Conservation (phyloP, 2,797 vertebrate species). For the Octomys mimax region DNA sequence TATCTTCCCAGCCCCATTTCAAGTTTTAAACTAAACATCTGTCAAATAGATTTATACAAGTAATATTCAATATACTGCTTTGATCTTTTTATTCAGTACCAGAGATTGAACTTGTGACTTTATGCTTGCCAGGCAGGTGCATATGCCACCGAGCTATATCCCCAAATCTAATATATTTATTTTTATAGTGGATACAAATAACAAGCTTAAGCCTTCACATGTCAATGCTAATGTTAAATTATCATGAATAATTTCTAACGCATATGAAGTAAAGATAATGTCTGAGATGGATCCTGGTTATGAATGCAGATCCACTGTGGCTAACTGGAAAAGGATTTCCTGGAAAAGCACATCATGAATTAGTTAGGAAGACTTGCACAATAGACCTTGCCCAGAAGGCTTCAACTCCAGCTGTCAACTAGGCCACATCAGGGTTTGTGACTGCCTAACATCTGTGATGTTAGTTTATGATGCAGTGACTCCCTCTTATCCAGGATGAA, state of each 20-base stretch:
- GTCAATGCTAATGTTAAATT: background rate
- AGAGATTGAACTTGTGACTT: no score
- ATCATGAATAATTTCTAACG: background rate
- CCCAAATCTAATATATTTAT: background rate
- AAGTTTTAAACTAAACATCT: slow-evolving; percentile 38
- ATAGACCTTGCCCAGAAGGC: background rate
- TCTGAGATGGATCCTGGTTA: background rate
- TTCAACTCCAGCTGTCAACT: background rate
- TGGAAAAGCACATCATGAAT: background rate
- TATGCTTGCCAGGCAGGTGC: no score
- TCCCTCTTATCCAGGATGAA: background rate
- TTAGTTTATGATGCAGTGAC: background rate
- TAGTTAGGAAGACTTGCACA: slow-evolving; percentile 14
- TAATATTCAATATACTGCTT: background rate
- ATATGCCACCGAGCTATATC: no score
- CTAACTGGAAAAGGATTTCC: slow-evolving; percentile 12
- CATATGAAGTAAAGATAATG: background rate
- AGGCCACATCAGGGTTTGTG: background rate
- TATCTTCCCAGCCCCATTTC: no score
- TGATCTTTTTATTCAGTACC: no score
- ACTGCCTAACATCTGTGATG: background rate
- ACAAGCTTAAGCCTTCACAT: background rate
- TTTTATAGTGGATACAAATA: background rate
- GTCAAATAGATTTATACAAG: background rate
- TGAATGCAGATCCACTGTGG: background rate